Evolutionary conservation across 2,113 vertebrate species (phyloP).

Genomic region (Pluvialis apricaria): DNA sequence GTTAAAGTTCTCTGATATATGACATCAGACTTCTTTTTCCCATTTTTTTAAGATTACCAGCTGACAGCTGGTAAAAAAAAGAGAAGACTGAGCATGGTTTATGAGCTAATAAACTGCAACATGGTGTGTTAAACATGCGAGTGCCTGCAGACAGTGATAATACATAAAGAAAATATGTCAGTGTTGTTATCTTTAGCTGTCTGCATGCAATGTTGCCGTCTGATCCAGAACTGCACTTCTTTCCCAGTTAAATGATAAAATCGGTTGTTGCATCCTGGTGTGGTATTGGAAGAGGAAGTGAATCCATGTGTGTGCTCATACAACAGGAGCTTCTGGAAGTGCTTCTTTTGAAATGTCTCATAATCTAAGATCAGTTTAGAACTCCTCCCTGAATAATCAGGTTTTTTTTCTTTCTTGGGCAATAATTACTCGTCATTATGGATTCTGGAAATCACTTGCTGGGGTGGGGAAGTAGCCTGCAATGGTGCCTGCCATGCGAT

Average conservation of each 20-base stretch:
- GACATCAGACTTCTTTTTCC: not conserved
- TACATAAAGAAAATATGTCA: not conserved
- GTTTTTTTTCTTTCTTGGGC: not conserved
- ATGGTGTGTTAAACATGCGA: not conserved
- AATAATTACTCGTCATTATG: not conserved
- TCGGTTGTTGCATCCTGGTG: not conserved
- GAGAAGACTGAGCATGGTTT: not conserved
- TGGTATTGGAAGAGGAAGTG: not conserved
- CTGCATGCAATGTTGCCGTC: not conserved
- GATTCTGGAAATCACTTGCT: constrained; percentile 2
- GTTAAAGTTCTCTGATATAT: constrained; percentile 15
- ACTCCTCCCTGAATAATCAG: not conserved
- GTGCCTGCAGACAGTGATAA: not conserved
- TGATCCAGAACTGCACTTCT: not conserved
- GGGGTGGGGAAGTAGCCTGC: not conserved
- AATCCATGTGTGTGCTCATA: not conserved
- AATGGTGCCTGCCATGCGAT: not conserved
- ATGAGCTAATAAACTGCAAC: constrained; percentile 9
- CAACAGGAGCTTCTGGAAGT: constrained; percentile 13
- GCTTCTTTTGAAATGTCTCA: constrained; percentile 9
- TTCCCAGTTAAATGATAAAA: constrained; percentile 2
- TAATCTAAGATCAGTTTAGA: not conserved
- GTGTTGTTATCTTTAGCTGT: constrained; percentile 23
- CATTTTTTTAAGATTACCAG: not conserved
- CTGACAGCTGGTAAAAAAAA: not conserved